These are phyloP conservation scores for Epiblema foenella DNA, from an alignment of 2,888 invertebrate species.

Conservation along the genomic window DNA sequence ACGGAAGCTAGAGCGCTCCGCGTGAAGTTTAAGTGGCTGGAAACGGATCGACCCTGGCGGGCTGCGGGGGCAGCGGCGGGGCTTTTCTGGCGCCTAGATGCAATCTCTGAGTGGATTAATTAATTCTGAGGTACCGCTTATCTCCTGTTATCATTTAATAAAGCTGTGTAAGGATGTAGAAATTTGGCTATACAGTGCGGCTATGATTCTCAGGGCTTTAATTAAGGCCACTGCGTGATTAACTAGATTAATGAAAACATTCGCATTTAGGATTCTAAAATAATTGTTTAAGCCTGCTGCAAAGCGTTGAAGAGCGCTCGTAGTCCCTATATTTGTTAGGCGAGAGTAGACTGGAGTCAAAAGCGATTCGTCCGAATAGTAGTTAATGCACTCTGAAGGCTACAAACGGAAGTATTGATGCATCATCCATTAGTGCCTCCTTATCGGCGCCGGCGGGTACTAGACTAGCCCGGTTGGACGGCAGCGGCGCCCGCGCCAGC, in stretches of 20 bases:
- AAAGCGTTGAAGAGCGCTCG: not conserved
- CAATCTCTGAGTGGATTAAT: slow-evolving; percentile 85
- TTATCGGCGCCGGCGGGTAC: slow-evolving; percentile 12
- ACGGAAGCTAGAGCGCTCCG: slow-evolving; percentile 85
- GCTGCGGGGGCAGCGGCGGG: slow-evolving; percentile 58
- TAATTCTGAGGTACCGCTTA: slow-evolving; percentile 85
- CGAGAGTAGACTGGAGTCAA: not conserved
- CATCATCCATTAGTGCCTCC: slow-evolving; percentile 35
- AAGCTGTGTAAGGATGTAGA: slow-evolving; percentile 78
- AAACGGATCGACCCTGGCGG: slow-evolving; percentile 78
- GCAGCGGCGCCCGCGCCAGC: slow-evolving; percentile 7
- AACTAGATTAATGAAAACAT: slow-evolving; percentile 25
- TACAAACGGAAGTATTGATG: slow-evolving; percentile 38
- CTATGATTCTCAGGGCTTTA: slow-evolving; percentile 46
- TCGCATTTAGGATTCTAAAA: not conserved
- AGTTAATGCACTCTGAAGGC: slow-evolving; percentile 28
- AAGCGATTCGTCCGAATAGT: slow-evolving; percentile 15
- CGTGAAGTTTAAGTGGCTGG: slow-evolving; percentile 85
- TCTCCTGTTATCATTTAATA: slow-evolving; percentile 84
- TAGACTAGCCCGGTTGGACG: not conserved
- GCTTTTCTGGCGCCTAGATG: slow-evolving; percentile 72
- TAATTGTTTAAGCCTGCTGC: not conserved
- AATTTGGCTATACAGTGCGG: slow-evolving; percentile 62
- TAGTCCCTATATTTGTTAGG: not conserved
- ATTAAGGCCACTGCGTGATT: slow-evolving; percentile 25